Evolutionary conservation across 2,797 vertebrate genomes (phyloP), one percentile per base, ranked within the genome.

Genomic region (Lycodopsis pacificus): DNA sequence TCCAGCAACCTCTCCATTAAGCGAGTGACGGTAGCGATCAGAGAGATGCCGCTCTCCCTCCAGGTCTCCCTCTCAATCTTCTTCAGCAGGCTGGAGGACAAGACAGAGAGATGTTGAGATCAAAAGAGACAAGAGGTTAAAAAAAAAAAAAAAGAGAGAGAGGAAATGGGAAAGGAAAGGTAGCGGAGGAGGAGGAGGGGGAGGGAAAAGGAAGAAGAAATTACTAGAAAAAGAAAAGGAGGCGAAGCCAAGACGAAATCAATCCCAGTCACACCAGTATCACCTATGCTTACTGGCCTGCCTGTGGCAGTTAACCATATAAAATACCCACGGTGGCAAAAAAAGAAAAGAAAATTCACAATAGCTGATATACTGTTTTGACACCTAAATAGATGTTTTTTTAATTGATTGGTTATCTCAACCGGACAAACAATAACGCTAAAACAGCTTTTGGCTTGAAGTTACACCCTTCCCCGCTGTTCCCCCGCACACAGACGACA

Each of bases 11-110:
- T 95, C 93, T 99, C 98, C 98, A 99, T 99, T 59, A 99, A 94
- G 34, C 98, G 97, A 4, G 98, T 99, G 84, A 99, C 98, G 0
- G 98, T 99, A 65, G 98, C 98, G 0, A 99, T 99, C 86, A 99
- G 94, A 0, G 98, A 99, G 93, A 99, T 96, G 0, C 98, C 98
- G 70, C 98, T 99, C 94, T 99, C 98, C 86, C 98, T 96, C 98
- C 98, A 99, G 85, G 98, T 99, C 96, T 99, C 98, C 86, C 98
- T 95, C 95, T 99, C 98, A 74, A 99, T 99, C 96, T 99, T 99
- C 95, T 99, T 99, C 91, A 99, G 91, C 76, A 99, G 93, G 90
- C 98, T 99, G 83, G 40, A 68, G 85, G 70, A 79, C 46, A 59
- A 90, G 76, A 85, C 0, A 30, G 68, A 86, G 56, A 85, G 36